Percentiles rank a stretch among this genome's conserved stretches.
These are phyloP conservation scores for Anthoscopus minutus DNA, from an alignment of 2,113 vertebrate genomes.

Conservation along the genomic window DNA sequence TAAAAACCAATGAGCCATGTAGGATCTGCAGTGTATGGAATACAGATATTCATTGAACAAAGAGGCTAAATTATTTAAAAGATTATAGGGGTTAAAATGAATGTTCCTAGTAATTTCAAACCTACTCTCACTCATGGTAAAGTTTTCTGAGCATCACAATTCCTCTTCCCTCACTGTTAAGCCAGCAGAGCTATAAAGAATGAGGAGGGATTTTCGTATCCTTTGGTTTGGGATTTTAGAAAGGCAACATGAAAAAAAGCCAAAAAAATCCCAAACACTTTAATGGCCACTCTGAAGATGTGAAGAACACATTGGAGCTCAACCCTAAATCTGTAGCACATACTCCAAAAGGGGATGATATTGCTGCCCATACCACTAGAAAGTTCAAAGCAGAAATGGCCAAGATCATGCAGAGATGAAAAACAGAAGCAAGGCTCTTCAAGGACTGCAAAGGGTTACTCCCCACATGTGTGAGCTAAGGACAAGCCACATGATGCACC, in stretches of 20 bases:
- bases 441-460: neutral
- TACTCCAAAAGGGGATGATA: neutral
- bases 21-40: neutral
- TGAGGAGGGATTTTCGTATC: neutral
- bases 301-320: neutral
- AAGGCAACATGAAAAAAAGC: neutral
- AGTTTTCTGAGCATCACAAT: neutral
- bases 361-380: neutral
- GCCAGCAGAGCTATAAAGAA: neutral
- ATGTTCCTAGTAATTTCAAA: neutral
- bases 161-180: neutral
- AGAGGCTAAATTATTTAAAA: neutral
- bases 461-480: neutral
- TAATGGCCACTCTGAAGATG: neutral
- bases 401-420: neutral
- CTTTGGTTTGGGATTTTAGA: neutral
- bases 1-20: neutral
- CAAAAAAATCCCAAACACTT: neutral
- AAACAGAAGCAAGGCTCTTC: neutral
- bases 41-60: neutral
- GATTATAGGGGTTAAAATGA: neutral
- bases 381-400: neutral
- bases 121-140: neutral
- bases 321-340: neutral
- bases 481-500: neutral